Base-by-base conservation (phyloP, 2,888 invertebrate genomes). In the Papilio elwesi region DNA sequence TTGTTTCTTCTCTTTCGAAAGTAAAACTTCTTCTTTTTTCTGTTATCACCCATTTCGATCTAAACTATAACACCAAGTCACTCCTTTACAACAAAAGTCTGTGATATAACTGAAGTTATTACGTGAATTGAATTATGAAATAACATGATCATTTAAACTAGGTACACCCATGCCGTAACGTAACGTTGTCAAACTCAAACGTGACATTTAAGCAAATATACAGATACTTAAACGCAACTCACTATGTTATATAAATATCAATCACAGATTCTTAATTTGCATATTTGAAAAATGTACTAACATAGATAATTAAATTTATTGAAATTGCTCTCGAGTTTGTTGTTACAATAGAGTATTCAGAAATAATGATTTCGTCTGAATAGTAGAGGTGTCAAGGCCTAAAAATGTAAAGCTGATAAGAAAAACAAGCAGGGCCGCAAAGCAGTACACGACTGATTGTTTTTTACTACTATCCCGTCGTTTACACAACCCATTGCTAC, bases 1-100 rank as follows among this genome's bases (percentile, higher is more conserved):
- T 94, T 94, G 84, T 94, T 95, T 78, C 91, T 88, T 55, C 90
- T 88, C 82, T 92, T 92, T 71, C 92, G 86, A 85, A 91, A 92
- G 86, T 90, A 92, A 78, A 90, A 93, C 81, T 92, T 91, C 84
- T 93, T 93, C 85, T 93, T 93, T 79, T 92, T 92, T 64, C 90
- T 85, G 53, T 87, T 82, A 78, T 93, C 92, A 74, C 91, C 88
- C 93, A 93, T 93, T 78, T 63, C 85, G 71, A 75, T 76, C n/a
- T 62, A 74, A 76, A 55, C n/a, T 49, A 15, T 47, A n/a, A 49
- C 48, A 38, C 55, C 36, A 15, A 63, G 53, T 15, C 16, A 49
- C 63, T 53, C 16, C 64, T 72, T 55, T 53, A 68, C 48, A 38
- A 43, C 43, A 66, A 63, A 15, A 74, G 72, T 76, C 80, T 85